Percentiles rank a stretch among this genome's conserved stretches.
Conservation (phyloP, 2,888 invertebrate species). For the Perdita meconis region DNA sequence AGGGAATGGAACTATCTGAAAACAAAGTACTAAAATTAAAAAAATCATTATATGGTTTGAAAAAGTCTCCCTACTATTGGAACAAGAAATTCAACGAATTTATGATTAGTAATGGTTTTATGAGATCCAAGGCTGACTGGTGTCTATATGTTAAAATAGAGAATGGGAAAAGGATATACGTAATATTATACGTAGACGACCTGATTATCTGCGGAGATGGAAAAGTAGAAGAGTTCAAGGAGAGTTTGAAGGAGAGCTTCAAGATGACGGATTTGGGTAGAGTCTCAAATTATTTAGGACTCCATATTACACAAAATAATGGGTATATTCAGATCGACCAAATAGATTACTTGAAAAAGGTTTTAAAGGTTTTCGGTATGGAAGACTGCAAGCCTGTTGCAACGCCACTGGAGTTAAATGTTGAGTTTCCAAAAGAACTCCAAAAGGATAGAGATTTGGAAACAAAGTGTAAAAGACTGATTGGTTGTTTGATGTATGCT, state of each 20-base stretch:
- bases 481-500: conserved; percentile 51
- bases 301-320: neutral
- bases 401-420: neutral
- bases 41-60: neutral
- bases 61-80: conserved; percentile 6
- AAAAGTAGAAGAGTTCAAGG: neutral
- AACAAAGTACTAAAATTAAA: neutral
- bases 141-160: neutral
- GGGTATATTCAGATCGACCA: conserved; percentile 8
- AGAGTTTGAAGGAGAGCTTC: neutral
- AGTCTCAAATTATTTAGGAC: conserved; percentile 1
- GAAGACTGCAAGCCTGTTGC: conserved; percentile 13
- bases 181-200: neutral
- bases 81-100: neutral
- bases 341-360: neutral
- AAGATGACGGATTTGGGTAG: conserved; percentile 6
- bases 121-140: neutral
- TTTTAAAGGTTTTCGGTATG: conserved; percentile 1
- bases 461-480: conserved; percentile 41
- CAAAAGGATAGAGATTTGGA: conserved; percentile 13
- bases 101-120: neutral
- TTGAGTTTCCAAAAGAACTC: neutral
- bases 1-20: neutral
- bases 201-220: neutral
- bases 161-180: neutral